phyloP scores from a whole-genome alignment of 2,113 vertebrate species.

The Syrrhaptes paradoxus region DNA sequence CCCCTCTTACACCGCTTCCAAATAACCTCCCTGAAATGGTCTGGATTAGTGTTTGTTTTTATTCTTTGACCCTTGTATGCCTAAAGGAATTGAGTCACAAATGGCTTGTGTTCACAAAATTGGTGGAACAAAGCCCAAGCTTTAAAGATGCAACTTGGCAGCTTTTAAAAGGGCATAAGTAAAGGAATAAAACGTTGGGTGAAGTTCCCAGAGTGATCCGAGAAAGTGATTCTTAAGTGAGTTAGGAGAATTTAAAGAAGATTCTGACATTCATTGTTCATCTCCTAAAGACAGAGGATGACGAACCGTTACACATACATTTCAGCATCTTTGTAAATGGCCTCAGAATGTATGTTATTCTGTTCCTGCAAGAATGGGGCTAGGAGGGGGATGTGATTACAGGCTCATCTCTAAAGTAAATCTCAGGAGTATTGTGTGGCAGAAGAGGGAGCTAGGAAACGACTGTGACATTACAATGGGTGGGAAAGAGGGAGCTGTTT shows the following conservation, averaged over 20 bases:
- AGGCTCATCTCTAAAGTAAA: background rate
- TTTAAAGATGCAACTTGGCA: conserved; percentile 33
- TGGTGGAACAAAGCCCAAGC: conserved; percentile 19
- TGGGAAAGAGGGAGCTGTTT: background rate
- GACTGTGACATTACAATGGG: background rate
- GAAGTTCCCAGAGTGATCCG: background rate
- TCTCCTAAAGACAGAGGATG: background rate
- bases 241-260: conserved; percentile 17
- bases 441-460: background rate
- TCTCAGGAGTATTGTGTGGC: background rate
- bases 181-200: conserved; percentile 20
- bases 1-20: background rate
- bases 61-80: background rate
- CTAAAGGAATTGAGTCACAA: conserved; percentile 25
- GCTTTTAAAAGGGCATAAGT: conserved; percentile 42
- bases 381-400: background rate
- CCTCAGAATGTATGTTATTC: background rate
- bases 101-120: conserved; percentile 26
- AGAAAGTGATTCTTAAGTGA: conserved; percentile 20
- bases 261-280: background rate
- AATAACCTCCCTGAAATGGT: background rate
- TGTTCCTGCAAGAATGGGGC: background rate
- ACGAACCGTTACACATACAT: background rate
- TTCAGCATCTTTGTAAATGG: background rate
- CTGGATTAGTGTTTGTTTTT: background rate